Evolutionary conservation across 2,888 invertebrate species (phyloP).

Genomic region (Cyclophora punctaria): DNA sequence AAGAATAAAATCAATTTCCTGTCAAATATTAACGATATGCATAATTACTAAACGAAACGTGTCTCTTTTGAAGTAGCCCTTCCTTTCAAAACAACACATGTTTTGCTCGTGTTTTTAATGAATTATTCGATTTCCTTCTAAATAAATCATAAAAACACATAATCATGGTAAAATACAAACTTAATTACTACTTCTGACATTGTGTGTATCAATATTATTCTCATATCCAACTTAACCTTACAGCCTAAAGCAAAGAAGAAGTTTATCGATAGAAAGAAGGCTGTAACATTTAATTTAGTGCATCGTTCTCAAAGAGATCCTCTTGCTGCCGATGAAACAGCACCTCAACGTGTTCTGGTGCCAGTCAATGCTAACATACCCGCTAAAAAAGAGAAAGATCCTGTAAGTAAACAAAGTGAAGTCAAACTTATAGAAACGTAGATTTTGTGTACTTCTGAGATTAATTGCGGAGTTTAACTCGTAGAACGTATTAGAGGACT

Average conservation of each 20-base stretch:
- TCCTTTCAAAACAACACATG: conserved; percentile 52
- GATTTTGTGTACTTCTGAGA: too few species aligned
- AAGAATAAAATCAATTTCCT: too few species aligned
- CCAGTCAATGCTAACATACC: conserved; percentile 72
- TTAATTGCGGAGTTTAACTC: too few species aligned
- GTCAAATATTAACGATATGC: too few species aligned
- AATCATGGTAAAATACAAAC: neutral
- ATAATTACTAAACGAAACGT: too few species aligned
- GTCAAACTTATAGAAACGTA: too few species aligned
- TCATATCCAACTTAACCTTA: conserved; percentile 29
- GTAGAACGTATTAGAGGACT: too few species aligned
- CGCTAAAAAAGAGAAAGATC: conserved; percentile 48
- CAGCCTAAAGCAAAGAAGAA: conserved; percentile 83
- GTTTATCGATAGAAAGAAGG: conserved; percentile 93
- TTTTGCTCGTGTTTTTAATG: conserved; percentile 28
- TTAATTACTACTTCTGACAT: neutral
- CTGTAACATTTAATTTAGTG: conserved; percentile 93
- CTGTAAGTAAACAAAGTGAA: conserved; percentile 38
- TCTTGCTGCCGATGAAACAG: conserved; percentile 88
- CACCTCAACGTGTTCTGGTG: conserved; percentile 90
- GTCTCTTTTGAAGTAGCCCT: conserved; percentile 25
- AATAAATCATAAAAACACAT: neutral
- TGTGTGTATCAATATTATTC: neutral
- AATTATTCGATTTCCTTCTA: conserved; percentile 6
- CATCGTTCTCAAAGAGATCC: conserved; percentile 97